phyloP scores from a whole-genome alignment of 2,113 vertebrate species.

The Alces alces region DNA sequence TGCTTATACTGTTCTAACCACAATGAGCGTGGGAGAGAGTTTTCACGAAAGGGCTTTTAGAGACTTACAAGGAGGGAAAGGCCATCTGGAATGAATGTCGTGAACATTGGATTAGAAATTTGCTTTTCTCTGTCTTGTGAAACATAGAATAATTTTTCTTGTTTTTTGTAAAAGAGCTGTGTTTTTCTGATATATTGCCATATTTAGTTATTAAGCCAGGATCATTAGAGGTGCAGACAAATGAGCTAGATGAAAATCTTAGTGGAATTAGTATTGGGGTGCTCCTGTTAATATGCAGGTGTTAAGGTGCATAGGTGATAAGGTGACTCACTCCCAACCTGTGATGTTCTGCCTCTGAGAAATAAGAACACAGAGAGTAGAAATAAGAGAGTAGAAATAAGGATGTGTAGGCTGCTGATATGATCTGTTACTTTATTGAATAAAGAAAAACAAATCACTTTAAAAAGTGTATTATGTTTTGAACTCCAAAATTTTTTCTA shows the following conservation, averaged over 20 bases:
- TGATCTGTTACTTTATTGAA: conserved; percentile 12
- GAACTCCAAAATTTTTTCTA: not conserved
- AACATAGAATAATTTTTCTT: not conserved
- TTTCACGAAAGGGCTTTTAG: not conserved
- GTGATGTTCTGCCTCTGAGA: not conserved
- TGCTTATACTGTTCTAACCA: not conserved
- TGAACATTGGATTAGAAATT: not conserved
- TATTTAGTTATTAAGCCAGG: conserved; percentile 2
- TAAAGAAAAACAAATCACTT: conserved; percentile 33
- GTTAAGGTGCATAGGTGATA: not conserved
- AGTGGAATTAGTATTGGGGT: not conserved
- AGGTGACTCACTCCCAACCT: conserved; percentile 36
- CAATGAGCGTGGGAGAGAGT: not conserved
- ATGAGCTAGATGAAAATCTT: conserved; percentile 58
- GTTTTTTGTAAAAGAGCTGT: not conserved
- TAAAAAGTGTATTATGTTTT: not conserved
- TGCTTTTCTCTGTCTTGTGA: not conserved
- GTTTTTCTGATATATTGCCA: not conserved
- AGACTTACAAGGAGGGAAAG: not conserved
- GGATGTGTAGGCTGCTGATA: conserved; percentile 1
- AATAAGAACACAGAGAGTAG: not conserved
- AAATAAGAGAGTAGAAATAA: not conserved
- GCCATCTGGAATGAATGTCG: not conserved
- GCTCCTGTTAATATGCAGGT: not conserved
- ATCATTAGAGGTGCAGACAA: conserved; percentile 65